phyloP scores from a whole-genome alignment of 2,888 invertebrate species.

The Hypselothyrea guttata region DNA sequence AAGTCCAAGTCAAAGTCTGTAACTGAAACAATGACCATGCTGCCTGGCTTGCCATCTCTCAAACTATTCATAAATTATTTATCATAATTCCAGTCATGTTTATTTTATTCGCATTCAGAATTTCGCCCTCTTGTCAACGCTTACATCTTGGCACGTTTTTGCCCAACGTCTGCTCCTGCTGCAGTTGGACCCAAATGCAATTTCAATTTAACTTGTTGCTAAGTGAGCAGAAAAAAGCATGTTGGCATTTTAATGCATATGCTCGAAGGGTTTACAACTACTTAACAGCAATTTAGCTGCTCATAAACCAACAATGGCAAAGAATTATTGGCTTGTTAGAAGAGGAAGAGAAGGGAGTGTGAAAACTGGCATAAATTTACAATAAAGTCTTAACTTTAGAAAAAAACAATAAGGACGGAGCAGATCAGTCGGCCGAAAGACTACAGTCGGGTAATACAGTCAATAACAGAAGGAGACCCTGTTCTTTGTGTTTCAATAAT shows the following conservation, averaged over 20 bases:
- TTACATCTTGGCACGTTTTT: slow-evolving; percentile 52
- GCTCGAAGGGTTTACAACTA: slow-evolving; percentile 35
- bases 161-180: slow-evolving; percentile 3
- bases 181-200: slow-evolving; percentile 38
- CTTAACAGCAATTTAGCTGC: slow-evolving; percentile 41
- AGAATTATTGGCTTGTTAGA: slow-evolving; percentile 1
- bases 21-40: slow-evolving; percentile 37
- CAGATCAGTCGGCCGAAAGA: too few relatives aligned
- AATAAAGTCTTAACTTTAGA: too few relatives aligned
- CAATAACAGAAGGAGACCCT: too few relatives aligned
- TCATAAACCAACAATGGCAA: slow-evolving; percentile 18
- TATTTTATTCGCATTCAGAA: slow-evolving; percentile 6
- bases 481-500: too few relatives aligned
- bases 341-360: not conserved
- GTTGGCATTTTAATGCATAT: slow-evolving; percentile 59
- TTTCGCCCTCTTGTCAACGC: too few relatives aligned
- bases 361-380: too few relatives aligned
- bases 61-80: slow-evolving; percentile 59
- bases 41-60: not conserved
- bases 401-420: too few relatives aligned
- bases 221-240: slow-evolving; percentile 55
- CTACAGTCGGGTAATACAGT: too few relatives aligned
- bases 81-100: slow-evolving; percentile 70
- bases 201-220: slow-evolving; percentile 50
- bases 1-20: slow-evolving; percentile 41